Evolutionary conservation across 1,140 invertebrate genomes (phyloP).

Genomic region (Formica exsecta): DNA sequence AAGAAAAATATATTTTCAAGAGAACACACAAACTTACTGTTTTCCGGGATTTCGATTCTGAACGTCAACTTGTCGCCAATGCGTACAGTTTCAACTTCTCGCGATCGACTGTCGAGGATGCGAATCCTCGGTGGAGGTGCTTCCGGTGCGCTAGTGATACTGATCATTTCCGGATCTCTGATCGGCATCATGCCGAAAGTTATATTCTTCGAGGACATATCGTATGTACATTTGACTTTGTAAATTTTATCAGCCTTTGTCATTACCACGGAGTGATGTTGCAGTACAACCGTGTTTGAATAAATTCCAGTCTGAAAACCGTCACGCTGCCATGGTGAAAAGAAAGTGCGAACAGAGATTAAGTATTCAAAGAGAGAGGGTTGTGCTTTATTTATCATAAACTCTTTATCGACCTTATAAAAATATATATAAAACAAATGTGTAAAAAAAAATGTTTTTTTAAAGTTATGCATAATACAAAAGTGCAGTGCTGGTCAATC

Average conservation of each 20-base stretch:
- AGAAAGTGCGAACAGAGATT: conserved; percentile 66
- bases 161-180: conserved; percentile 97
- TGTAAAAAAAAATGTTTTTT: too few species aligned
- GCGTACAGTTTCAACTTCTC: conserved; percentile 97
- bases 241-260: conserved; percentile 99
- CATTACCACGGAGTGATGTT: conserved; percentile 98
- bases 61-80: conserved; percentile 98
- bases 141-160: conserved; percentile 97
- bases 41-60: conserved; percentile 98
- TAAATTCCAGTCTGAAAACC: conserved; percentile 95
- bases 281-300: conserved; percentile 97
- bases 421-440: neutral
- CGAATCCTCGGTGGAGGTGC: conserved; percentile 97
- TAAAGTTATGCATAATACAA: neutral
- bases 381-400: conserved; percentile 12
- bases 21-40: conserved; percentile 90
- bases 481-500: neutral
- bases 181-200: conserved; percentile 99
- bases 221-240: conserved; percentile 98
- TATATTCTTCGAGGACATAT: conserved; percentile 98
- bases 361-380: conserved; percentile 40
- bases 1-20: neutral
- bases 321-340: conserved; percentile 78
- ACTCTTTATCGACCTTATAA: conserved; percentile 7
- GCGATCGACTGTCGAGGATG: conserved; percentile 93